Conservation (phyloP, 2,888 invertebrate genomes). For the Scelioninae gen. 1 region DNA sequence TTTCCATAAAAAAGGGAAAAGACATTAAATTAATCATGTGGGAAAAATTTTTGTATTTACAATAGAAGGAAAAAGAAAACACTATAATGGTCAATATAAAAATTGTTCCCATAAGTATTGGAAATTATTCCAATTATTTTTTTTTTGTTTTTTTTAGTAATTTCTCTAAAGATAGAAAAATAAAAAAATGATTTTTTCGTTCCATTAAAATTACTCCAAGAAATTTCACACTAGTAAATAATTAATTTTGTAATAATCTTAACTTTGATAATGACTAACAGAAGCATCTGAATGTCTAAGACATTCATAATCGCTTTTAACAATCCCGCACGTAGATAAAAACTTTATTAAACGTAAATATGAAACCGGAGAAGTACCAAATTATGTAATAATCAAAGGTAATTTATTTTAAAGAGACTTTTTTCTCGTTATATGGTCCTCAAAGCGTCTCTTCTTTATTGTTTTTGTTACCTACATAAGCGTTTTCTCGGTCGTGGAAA, state of each 20-base stretch:
- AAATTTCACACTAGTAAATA: too few species aligned
- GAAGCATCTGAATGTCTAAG: constrained; percentile 1
- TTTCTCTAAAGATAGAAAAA: neutral
- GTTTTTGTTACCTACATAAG: neutral
- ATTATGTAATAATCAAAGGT: constrained; percentile 78
- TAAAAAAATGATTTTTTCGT: too few species aligned
- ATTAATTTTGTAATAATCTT: neutral
- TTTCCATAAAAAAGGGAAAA: too few species aligned
- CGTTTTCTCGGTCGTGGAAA: constrained; percentile 6
- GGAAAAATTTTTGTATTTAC: too few species aligned
- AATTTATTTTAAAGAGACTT: constrained; percentile 79
- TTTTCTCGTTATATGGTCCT: constrained; percentile 76
- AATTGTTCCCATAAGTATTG: too few species aligned
- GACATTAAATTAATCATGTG: too few species aligned
- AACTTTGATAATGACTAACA: neutral
- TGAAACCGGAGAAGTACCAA: constrained; percentile 64
- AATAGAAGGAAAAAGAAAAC: too few species aligned
- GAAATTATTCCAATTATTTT: too few species aligned
- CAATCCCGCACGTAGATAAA: constrained; percentile 3
- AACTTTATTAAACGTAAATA: constrained; percentile 24
- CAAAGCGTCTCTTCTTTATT: constrained; percentile 75
- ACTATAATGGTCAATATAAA: too few species aligned
- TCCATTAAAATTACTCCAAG: too few species aligned
- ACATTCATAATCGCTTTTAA: constrained; percentile 22
- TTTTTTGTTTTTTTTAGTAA: neutral